A percentile compares a stretch with the other conserved stretches of the same genome.
Evolutionary conservation across 2,888 invertebrate genomes (phyloP).

Genomic region (Dusona sp.): DNA sequence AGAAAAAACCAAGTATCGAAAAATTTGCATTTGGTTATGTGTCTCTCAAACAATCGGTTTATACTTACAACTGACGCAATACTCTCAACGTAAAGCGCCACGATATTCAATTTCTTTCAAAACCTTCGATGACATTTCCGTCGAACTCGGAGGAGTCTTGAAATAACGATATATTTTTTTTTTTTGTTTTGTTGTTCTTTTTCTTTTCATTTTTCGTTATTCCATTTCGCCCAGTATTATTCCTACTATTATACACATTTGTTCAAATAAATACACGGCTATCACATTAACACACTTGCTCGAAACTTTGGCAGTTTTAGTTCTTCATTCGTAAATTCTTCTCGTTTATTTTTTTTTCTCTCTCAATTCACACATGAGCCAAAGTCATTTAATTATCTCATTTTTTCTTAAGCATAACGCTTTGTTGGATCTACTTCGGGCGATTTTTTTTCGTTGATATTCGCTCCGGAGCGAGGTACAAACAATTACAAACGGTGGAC

Average conservation of each 20-base stretch:
- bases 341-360: not conserved
- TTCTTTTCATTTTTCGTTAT: conserved; percentile 13
- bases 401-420: conserved; percentile 1
- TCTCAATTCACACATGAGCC: conserved; percentile 7
- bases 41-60: conserved; percentile 57
- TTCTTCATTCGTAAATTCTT: not conserved
- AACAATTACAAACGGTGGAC: conserved; percentile 53
- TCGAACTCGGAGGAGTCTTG: conserved; percentile 30
- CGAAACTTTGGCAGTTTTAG: conserved; percentile 69
- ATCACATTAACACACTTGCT: conserved; percentile 78
- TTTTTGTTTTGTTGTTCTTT: too few relatives aligned
- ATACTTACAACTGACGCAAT: conserved; percentile 73
- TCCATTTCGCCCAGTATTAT: conserved; percentile 49
- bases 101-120: conserved; percentile 11
- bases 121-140: conserved; percentile 16
- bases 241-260: conserved; percentile 75
- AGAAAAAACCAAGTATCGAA: conserved; percentile 43
- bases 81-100: conserved; percentile 73
- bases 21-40: conserved; percentile 34
- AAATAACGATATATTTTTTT: conserved; percentile 30
- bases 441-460: conserved; percentile 21
- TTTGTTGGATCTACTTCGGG: not conserved
- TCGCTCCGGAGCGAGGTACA: conserved; percentile 55
- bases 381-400: conserved; percentile 34
- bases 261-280: conserved; percentile 81